Conservation (phyloP, 2,888 invertebrate genomes). For the Caenorhabditis becei region DNA sequence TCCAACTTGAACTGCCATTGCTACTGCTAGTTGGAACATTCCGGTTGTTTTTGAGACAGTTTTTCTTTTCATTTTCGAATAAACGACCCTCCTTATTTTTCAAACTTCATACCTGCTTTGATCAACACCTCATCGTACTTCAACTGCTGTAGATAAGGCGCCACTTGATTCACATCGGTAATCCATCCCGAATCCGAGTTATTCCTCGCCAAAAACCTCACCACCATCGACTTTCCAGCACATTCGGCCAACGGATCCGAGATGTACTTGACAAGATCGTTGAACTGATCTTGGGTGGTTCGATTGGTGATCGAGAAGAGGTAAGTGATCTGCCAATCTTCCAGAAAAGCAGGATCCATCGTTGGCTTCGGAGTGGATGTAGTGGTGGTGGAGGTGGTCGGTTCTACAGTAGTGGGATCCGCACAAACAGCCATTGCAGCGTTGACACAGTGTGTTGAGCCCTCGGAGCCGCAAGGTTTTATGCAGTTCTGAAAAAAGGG, state of each 20-base stretch:
- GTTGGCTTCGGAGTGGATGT: constrained; percentile 61
- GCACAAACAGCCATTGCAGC: constrained; percentile 38
- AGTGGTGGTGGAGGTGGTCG: constrained; percentile 57
- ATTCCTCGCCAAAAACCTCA: constrained; percentile 66
- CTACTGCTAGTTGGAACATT: no score
- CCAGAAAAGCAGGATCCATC: constrained; percentile 28
- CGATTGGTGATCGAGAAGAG: constrained; percentile 69
- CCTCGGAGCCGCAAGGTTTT: constrained; percentile 65
- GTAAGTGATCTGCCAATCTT: constrained; percentile 71
- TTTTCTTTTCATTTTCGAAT: no score
- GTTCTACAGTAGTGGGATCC: constrained; percentile 47
- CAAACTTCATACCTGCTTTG: constrained; percentile 37
- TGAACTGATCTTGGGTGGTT: constrained; percentile 65
- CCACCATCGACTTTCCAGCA: constrained; percentile 45
- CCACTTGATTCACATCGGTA: constrained; percentile 56
- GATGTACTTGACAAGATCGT: constrained; percentile 63
- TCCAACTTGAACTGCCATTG: no score
- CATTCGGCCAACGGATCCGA: constrained; percentile 67
- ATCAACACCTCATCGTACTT: constrained; percentile 64
- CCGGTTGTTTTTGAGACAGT: no score
- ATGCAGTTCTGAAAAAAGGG: constrained; percentile 72
- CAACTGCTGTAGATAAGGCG: constrained; percentile 54
- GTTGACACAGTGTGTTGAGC: constrained; percentile 49
- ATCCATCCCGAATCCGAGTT: constrained; percentile 68
- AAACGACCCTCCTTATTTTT: no score